phyloP scores from a whole-genome alignment of 2,797 vertebrate species.

The Valencia hispanica region DNA sequence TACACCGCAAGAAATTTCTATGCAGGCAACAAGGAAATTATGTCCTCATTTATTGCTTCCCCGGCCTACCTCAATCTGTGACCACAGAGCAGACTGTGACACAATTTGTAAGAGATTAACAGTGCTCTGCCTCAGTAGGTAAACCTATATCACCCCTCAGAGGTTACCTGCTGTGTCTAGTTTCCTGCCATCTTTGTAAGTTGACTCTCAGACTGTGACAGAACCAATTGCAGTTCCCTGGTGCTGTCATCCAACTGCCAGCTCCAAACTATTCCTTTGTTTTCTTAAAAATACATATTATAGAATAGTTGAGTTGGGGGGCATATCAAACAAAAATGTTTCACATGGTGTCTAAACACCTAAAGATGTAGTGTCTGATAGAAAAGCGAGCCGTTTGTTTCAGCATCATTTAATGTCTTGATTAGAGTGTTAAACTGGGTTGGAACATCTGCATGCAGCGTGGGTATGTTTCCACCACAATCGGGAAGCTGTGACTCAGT shows the following conservation, averaged over 20 bases:
- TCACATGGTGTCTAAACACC: neutral
- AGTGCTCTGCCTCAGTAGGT: neutral
- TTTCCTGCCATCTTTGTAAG: constrained; percentile 10
- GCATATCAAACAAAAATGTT: neutral
- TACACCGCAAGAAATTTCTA: neutral
- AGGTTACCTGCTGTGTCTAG: constrained; percentile 13
- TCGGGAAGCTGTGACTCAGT: neutral
- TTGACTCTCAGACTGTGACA: constrained; percentile 26
- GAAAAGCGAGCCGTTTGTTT: constrained; percentile 13
- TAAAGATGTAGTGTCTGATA: neutral
- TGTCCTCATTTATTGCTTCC: neutral
- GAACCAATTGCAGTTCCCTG: constrained; percentile 24
- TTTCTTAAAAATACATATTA: constrained; percentile 3
- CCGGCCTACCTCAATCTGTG: neutral
- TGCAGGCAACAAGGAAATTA: neutral
- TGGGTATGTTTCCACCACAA: neutral
- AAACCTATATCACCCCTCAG: constrained; percentile 14
- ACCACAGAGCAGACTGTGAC: neutral
- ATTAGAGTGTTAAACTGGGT: constrained; percentile 3
- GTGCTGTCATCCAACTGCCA: constrained; percentile 14
- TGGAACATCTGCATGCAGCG: constrained; percentile 2
- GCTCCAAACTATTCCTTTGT: neutral
- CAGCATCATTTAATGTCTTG: constrained; percentile 27
- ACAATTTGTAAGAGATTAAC: constrained; percentile 13
- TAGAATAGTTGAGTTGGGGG: neutral